Base-by-base conservation (phyloP, 2,113 vertebrate species). In the Phaethornis superciliosus region DNA sequence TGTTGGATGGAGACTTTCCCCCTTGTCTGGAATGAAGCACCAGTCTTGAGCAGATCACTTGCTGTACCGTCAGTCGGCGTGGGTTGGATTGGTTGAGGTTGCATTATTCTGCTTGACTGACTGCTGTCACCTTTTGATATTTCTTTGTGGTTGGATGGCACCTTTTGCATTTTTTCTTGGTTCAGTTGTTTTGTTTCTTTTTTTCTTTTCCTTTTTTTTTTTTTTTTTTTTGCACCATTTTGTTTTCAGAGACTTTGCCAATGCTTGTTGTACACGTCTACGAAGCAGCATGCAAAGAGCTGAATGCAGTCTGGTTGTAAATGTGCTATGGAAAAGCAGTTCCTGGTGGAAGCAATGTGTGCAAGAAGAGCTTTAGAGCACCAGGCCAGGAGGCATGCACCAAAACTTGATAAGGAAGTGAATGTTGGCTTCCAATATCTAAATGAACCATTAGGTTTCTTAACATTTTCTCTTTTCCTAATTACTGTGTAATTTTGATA, bases 401-500 rank as follows among this genome's bases (percentile, higher is more conserved):
- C 67, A 91, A 51, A 58, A 83, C 84, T 69, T 69, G 93, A 94
- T 96, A 95, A 95, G 90, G 44, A 81, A 88, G 15, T 83, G 60
- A 86, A 70, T 88, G 82, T 83, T 94, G 85, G 32, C 90, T 95
- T 86, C 35, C 64, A 90, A 54, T 78, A 83, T 95, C 76, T 97
- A 91, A 88, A 86, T 85, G 82, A 89, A 85, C 0, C 8, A 68
- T 77, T 83, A 90, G 52, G 22, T 88, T 95, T 91, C 80, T 95
- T 90, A 88, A 93, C 49, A 40, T 75, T 91, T 94, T 86, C 60
- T 54, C 47, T 81, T 90, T 51, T 76, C 49, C 8, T 96, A 96
- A 95, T 95, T 80, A 79, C 91, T 94, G 32, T 93, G 92, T 95
- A 95, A 97, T 90, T 95, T 93, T 96, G 95, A 93, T 95, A 86